Evolutionary conservation across 2,113 vertebrate genomes (phyloP), one percentile per base, ranked within the genome.

Genomic region (Polypterus senegalus): DNA sequence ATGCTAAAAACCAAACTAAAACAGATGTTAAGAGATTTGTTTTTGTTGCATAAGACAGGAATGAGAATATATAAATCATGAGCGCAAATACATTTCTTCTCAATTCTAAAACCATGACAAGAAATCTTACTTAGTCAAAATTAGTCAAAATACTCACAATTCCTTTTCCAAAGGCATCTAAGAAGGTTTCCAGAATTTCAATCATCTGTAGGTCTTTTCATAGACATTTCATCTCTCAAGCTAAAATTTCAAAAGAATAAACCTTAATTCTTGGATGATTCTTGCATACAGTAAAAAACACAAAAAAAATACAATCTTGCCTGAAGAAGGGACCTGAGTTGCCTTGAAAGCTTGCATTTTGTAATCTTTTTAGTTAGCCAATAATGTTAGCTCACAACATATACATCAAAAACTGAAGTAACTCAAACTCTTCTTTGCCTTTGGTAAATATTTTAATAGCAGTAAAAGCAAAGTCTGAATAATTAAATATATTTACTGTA

Each of bases 141-240:
- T 84, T 84, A 57, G 76, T 61, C 69, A 86, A 73, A 84, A 83
- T 64, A 77, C 78, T 72, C 75, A 88, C 86, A 46, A 63, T 68
- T 67, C 75, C 79, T 46, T 8, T 70, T 11, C 79, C 80, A 71
- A 87, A 6, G 3, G 77, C 70, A 52, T 66, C 69, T 52, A 87
- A 67, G 53, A 96, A 72, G 0, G 79, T 73, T 78, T 98, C 92
- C 71, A 96, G 48, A 6, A 86, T 54, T 44, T 90, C 84, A 5
- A 88, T 79, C 69, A 65, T 79, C 3, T 63, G 62, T 44, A 97
- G n/a, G 61, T 5, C 69, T 73, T 60, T 74, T 77, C 72, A 86
- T 53, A 63, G 54, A 75, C 59, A 80, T 52, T n/a, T 79, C 77
- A 46, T 63, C 74, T n/a, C 59, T 72, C 64, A 71, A 63, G 66